phyloP scores from a whole-genome alignment of 2,113 vertebrate genomes.

The Oceanites oceanicus region DNA sequence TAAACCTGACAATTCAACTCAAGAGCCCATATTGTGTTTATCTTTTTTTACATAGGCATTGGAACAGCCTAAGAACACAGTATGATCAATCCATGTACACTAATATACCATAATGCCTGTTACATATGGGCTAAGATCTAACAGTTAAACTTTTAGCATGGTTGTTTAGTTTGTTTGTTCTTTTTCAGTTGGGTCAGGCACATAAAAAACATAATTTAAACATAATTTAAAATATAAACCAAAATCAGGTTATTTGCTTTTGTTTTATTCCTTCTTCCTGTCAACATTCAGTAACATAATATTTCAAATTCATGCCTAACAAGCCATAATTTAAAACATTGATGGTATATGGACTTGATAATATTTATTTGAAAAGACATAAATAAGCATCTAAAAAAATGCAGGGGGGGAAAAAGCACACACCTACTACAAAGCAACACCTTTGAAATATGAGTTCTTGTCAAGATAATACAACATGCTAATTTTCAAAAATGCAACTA shows the following conservation, averaged over 20 bases:
- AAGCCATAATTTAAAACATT: not conserved
- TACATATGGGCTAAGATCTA: not conserved
- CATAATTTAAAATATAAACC: not conserved
- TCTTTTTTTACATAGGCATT: not conserved
- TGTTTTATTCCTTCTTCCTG: not conserved
- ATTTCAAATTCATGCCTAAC: not conserved
- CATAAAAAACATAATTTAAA: not conserved
- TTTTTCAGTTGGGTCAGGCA: not conserved
- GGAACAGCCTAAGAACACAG: not conserved
- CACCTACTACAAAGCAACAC: not conserved
- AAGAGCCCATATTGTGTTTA: not conserved
- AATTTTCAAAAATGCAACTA: conserved; percentile 7
- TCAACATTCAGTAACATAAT: not conserved
- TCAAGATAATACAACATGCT: not conserved
- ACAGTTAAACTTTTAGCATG: not conserved
- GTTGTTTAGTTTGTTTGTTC: not conserved
- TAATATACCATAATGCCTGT: not conserved
- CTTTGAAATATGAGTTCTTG: not conserved
- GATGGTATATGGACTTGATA: not conserved
- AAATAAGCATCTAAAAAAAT: not conserved
- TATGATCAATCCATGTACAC: not conserved
- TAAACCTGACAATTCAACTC: not conserved
- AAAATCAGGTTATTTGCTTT: not conserved
- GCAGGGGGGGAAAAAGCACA: not conserved
- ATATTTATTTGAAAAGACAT: conserved; percentile 1